A percentile compares a stretch with the other conserved stretches of the same genome.
Evolutionary conservation across 2,888 invertebrate genomes (phyloP).

Genomic region (Chloromyia formosa): DNA sequence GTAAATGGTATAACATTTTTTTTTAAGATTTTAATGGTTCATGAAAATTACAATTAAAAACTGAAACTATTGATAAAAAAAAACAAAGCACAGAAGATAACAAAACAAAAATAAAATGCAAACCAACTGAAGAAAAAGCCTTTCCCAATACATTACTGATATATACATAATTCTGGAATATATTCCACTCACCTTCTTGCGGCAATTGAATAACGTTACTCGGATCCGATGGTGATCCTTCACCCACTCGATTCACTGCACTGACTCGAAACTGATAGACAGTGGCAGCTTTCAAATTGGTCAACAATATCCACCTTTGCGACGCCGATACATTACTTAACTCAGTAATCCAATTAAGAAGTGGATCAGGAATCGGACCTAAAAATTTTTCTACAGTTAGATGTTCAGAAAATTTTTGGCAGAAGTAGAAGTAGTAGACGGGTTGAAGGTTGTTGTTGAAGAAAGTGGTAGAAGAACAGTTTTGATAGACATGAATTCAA

Average conservation of each 20-base stretch:
- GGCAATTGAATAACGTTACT: slow-evolving; percentile 91
- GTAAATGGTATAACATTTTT: too few species aligned
- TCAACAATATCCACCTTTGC: slow-evolving; percentile 81
- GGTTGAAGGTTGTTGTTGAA: slow-evolving; percentile 22
- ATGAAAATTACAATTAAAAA: too few species aligned
- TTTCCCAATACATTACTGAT: background rate
- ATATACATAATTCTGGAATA: background rate
- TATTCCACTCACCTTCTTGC: slow-evolving; percentile 83
- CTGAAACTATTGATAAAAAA: too few species aligned
- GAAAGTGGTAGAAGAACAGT: slow-evolving; percentile 47
- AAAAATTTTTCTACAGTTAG: slow-evolving; percentile 66
- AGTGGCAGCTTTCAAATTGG: slow-evolving; percentile 90
- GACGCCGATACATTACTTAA: slow-evolving; percentile 83
- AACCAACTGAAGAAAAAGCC: background rate
- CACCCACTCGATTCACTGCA: slow-evolving; percentile 95
- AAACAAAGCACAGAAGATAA: too few species aligned
- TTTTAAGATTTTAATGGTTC: too few species aligned
- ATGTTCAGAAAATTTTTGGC: slow-evolving; percentile 44
- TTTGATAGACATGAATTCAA: slow-evolving; percentile 44
- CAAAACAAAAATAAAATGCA: too few species aligned
- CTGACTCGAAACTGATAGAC: slow-evolving; percentile 97
- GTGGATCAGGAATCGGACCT: slow-evolving; percentile 87
- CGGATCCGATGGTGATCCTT: slow-evolving; percentile 89
- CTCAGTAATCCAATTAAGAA: slow-evolving; percentile 89
- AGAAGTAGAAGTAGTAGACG: slow-evolving; percentile 6